These are phyloP conservation scores for Phalacrocorax brasilianus DNA, from an alignment of 2,113 vertebrate genomes.

Conservation along the genomic window DNA sequence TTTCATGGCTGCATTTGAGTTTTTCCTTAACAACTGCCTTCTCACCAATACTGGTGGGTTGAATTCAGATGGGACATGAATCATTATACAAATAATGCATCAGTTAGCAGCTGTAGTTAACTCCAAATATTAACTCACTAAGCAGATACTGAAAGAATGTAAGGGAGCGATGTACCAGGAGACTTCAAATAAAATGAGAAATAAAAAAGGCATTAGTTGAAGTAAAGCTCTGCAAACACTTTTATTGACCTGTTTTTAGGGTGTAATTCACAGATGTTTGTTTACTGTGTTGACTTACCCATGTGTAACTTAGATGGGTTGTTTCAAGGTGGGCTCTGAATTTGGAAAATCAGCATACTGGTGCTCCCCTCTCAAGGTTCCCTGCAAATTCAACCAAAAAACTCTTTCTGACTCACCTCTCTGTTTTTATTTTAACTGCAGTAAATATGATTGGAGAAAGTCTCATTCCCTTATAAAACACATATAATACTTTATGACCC, in stretches of 20 bases:
- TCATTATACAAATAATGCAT: not conserved
- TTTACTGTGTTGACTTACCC: slow-evolving; percentile 4
- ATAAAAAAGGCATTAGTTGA: not conserved
- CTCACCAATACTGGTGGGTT: not conserved
- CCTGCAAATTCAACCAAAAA: slow-evolving; percentile 44
- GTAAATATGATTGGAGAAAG: not conserved
- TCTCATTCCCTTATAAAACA: not conserved
- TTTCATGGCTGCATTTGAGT: not conserved
- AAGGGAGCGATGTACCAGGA: not conserved
- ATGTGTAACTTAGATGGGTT: not conserved
- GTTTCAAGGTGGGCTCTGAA: slow-evolving; percentile 31
- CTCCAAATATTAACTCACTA: not conserved
- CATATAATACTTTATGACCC: not conserved
- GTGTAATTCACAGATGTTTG: not conserved
- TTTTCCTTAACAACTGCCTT: not conserved
- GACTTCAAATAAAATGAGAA: not conserved
- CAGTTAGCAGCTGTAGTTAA: not conserved
- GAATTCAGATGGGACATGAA: not conserved
- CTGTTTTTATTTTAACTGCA: not conserved
- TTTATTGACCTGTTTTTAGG: not conserved
- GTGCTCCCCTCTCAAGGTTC: slow-evolving; percentile 4
- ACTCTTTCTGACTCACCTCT: slow-evolving; percentile 19
- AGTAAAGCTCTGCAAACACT: not conserved
- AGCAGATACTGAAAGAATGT: not conserved
- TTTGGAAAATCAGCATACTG: slow-evolving; percentile 20